Percentiles rank a stretch among this genome's conserved stretches.
These are phyloP conservation scores for Ethmia dodecea DNA, from an alignment of 2,888 invertebrate species.

Conservation along the genomic window DNA sequence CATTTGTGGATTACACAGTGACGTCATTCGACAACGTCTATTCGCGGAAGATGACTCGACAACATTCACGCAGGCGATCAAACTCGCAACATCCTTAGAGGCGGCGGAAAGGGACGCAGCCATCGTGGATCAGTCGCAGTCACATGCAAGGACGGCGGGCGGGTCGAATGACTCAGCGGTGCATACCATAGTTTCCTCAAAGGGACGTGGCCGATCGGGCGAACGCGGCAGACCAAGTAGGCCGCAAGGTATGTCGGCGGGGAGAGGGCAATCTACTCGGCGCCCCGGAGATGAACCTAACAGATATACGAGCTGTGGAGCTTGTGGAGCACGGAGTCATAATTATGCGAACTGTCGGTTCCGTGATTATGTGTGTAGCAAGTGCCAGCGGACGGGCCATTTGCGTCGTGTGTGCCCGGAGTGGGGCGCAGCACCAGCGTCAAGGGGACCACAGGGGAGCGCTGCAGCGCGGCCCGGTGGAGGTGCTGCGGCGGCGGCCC, in stretches of 20 bases:
- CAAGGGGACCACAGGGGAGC: too few relatives aligned
- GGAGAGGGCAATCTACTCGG: background rate
- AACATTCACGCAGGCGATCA: background rate
- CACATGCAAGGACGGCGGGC: background rate
- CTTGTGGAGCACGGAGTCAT: background rate
- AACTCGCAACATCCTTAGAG: constrained; percentile 1
- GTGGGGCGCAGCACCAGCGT: too few relatives aligned
- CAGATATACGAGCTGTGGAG: background rate
- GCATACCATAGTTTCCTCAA: background rate
- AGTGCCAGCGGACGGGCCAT: constrained; percentile 5
- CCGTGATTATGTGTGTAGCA: constrained; percentile 3
- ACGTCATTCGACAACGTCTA: constrained; percentile 7
- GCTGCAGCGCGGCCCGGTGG: background rate
- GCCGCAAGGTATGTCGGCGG: too few relatives aligned
- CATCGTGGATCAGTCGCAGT: background rate
- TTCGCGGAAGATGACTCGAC: constrained; percentile 7
- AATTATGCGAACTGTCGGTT: background rate
- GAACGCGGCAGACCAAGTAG: too few relatives aligned
- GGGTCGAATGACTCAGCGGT: background rate
- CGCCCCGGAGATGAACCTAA: background rate
- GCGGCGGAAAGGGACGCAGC: constrained; percentile 6
- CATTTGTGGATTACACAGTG: constrained; percentile 6
- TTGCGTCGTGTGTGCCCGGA: constrained; percentile 8
- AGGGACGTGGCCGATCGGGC: background rate
- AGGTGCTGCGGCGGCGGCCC: background rate